A percentile compares a stretch with the other conserved stretches of the same genome.
These are phyloP conservation scores for Muraenolepis orangiensis DNA, from an alignment of 2,797 vertebrate species.

Conservation along the genomic window DNA sequence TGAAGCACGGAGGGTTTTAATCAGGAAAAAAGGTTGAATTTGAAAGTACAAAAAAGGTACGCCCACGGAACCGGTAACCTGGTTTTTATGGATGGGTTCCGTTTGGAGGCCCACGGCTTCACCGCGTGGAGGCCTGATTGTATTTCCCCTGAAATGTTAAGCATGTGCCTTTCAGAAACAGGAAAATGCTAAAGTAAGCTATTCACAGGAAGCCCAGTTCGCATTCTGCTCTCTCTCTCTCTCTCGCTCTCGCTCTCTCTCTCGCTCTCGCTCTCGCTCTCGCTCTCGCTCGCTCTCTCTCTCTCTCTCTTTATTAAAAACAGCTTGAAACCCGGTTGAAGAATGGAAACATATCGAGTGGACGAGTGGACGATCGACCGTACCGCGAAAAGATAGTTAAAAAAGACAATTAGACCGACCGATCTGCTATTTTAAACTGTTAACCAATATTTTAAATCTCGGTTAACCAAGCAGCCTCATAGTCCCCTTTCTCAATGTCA, in stretches of 20 bases:
- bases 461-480: not conserved
- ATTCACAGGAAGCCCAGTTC: not conserved
- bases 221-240: not conserved
- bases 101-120: not conserved
- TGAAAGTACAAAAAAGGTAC: not conserved
- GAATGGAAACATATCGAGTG: not conserved
- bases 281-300: too few relatives aligned
- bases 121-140: not conserved
- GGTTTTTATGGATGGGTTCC: not conserved
- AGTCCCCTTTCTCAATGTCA: not conserved
- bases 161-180: not conserved
- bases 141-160: not conserved
- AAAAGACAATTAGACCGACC: not conserved
- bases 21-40: slow-evolving; percentile 17
- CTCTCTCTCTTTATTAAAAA: too few relatives aligned
- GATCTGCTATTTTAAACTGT: not conserved
- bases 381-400: not conserved
- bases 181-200: not conserved
- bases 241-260: too few relatives aligned
- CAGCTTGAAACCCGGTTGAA: not conserved
- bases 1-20: slow-evolving; percentile 36
- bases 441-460: not conserved
- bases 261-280: too few relatives aligned
- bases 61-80: not conserved
- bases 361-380: not conserved